Evolutionary conservation across 2,797 vertebrate species (phyloP), one percentile per base, ranked within the genome.

Genomic region (Crocodylus rhombifer): DNA sequence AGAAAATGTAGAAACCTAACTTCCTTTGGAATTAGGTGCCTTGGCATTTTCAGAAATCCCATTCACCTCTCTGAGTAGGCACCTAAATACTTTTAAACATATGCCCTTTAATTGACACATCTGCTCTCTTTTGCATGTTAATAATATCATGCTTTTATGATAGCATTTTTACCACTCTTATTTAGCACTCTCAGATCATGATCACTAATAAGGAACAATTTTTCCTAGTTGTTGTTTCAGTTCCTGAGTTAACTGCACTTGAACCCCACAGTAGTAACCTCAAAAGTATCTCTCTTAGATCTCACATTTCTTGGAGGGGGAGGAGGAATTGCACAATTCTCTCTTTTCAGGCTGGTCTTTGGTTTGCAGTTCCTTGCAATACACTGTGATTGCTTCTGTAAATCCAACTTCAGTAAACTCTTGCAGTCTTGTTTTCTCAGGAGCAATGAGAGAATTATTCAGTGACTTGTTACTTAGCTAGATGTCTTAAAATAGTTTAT

Each of bases 201-300:
- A 56, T 51, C 28, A 91, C 88, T 91, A 91, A 82, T 21, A 75
- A 78, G 87, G 56, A 79, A 7, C 88, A 86, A 57, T 63, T 21
- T 62, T 51, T 84, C 80, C 20, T 42, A 51, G 12, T 85, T 90
- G 58, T 23, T 87, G 77, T 76, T 14, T 62, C 28, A 0, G 30
- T 87, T 92, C 87, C 56, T 84, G 78, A 91, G 87, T 81, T 71
- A 93, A 16, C 14, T 73, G 6, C 62, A 60, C 12, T 60, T 80
- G 55, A 21, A 87, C 86, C 89, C 93, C 55, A 86, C 36, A 85
- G 75, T 12, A 65, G 60, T 81, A 58, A 80, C n/a, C 74, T 90
- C 36, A 91, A 62, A 51, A 81, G 30, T 71, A 77, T 79, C 42
- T 42, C 42, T 73, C 61, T 65, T 82, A 80, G 5, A 80, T 87